Evolutionary conservation across 2,113 vertebrate genomes (phyloP), one percentile per base, ranked within the genome.

Genomic region (Columba janthina): DNA sequence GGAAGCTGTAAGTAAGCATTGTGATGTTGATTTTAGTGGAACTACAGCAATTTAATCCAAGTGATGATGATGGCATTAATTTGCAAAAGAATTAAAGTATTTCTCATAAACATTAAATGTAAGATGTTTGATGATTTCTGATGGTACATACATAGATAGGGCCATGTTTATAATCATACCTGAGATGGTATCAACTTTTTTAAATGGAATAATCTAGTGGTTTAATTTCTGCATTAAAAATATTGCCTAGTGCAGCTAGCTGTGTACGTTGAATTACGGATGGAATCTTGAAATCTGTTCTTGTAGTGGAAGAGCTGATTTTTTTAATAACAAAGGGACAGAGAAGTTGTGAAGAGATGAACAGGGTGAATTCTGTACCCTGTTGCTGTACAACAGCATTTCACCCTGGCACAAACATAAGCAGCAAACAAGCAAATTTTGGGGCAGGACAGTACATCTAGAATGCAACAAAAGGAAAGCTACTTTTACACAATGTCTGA

Each of bases 91-190:
- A 80, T 54, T 38, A 31, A 70, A 70, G 71, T 24, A 9, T 57
- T 67, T 72, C 21, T 78, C 25, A 15, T 28, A 12, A 87, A n/a
- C 22, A 46, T 70, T 70, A 75, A 56, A 61, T 57, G 19, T 42
- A 85, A 64, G 48, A 32, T 15, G 8, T 57, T 46, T 57, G 22
- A 56, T 71, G 36, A 40, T 61, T 89, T 86, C 62, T 51, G 46
- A 67, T 16, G 14, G 24, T 50, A 48, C 34, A 11, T 22, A 67
- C 0, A 0, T 69, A 57, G 14, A 0, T 69, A 51, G 14, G 42
- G 22, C 19, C 48, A 53, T 26, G 26, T 36, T 76, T 69, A 32
- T 53, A 76, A 61, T 22, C 50, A 73, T 34, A 72, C 20, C 14
- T 57, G 36, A 66, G 46, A 84, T 19, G 11, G 28, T 17, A 75